Evolutionary conservation across 2,888 invertebrate species (phyloP).

Genomic region (Rhimphoctona megacephalus): DNA sequence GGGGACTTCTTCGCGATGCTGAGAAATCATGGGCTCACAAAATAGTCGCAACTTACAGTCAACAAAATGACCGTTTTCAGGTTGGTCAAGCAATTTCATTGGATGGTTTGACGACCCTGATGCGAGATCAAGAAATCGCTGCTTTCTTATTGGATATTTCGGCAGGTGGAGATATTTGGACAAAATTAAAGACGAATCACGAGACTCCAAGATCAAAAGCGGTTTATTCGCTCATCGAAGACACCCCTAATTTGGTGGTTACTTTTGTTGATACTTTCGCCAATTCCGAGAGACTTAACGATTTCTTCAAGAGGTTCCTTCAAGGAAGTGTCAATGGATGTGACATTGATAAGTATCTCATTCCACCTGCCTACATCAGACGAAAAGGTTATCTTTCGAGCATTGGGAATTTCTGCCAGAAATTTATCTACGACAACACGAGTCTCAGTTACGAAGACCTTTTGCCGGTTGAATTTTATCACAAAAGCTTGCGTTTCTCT

Average conservation of each 20-base stretch:
- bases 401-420: slow-evolving; percentile 78
- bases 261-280: slow-evolving; percentile 79
- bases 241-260: slow-evolving; percentile 78
- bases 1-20: slow-evolving; percentile 68
- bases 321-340: slow-evolving; percentile 75
- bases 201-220: slow-evolving; percentile 76
- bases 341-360: slow-evolving; percentile 79
- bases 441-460: slow-evolving; percentile 69
- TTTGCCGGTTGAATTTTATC: slow-evolving; percentile 69
- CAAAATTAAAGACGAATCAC: slow-evolving; percentile 75
- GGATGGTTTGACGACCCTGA: slow-evolving; percentile 42
- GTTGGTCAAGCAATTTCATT: background rate
- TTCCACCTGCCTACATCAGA: slow-evolving; percentile 77
- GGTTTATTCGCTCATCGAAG: slow-evolving; percentile 77
- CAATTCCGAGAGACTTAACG: slow-evolving; percentile 77
- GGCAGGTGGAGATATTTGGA: slow-evolving; percentile 80
- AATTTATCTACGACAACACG: slow-evolving; percentile 70
- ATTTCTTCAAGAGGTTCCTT: slow-evolving; percentile 75
- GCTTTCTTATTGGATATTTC: slow-evolving; percentile 72
- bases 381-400: slow-evolving; percentile 77
- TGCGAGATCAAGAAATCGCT: slow-evolving; percentile 46
- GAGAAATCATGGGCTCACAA: slow-evolving; percentile 75
- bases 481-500: slow-evolving; percentile 1
- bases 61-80: background rate
- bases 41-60: background rate